Base-by-base conservation (phyloP, 2,797 vertebrate species). In the Australoheros facetus region DNA sequence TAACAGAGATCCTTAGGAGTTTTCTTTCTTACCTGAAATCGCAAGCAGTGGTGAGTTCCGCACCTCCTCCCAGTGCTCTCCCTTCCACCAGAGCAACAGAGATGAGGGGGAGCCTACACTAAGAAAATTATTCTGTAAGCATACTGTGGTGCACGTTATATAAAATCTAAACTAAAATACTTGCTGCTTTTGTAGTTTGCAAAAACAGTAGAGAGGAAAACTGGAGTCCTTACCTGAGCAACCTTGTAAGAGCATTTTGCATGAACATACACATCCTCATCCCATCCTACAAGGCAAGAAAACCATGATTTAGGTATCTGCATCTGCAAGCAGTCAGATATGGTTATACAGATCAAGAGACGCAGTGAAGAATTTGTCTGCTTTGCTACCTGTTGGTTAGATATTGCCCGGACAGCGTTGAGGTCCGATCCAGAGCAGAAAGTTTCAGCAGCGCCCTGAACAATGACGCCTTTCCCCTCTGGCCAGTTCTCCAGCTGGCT, bases 351-450 rank as follows among this genome's bases (percentile, higher is more conserved):
- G 21, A 74, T 30, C 10, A 57, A 11, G 5, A 23, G 19, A 30
- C 2, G 5, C 1, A 59, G 11, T 48, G 6, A 55, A 71, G 8
- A 37, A 4, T n/a, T 11, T 7, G 4, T 54, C 17, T 48, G 21
- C 26, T 51, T 13, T 75, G 12, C 53, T 81, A 96, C 98, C 96
- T 98, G 92, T 58, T 96, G 92, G 82, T 94, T 96, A 21, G 94
- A 91, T 48, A 98, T 93, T 5, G 95, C 96, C 89, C 95, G 95
- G 89, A 98, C 97, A 34, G 94, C 96, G 62, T 96, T 97, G 81
- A 99, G 92, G 90, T 99, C 98, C 0, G 97, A 97, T 78, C 98
- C 98, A 1, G 98, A 99, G 85, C 96, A 99, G 93, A 99, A 99
- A 0, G 96, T 98, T 71, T 95, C 96, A 66, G 95, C 95, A 70